Base-by-base conservation (phyloP, 2,888 invertebrate species). In the Sepioteuthis lessoniana region DNA sequence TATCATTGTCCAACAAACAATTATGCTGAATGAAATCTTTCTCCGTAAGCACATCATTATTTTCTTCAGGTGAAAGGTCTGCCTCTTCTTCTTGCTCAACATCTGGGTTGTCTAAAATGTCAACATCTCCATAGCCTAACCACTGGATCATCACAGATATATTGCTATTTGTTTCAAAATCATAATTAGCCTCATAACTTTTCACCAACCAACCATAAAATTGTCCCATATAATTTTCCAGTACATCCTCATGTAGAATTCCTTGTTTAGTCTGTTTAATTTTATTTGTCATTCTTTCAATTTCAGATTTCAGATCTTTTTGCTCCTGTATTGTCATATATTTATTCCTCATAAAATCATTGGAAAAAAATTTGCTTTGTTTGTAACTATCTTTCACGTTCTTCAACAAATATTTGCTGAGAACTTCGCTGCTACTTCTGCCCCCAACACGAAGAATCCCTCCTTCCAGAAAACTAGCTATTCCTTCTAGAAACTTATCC, bases 401-500 rank as follows among this genome's bases (percentile, higher is more conserved):
- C 8, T 92, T 42, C 93, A 96, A 76, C 76, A 94, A 94, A 94
- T 94, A 96, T n/a, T 95, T 94, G 60, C 96, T 95, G 90, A 97
- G 95, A 28, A 94, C 47, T 90, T 96, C 96, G 93, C 95, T 96
- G 31, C 95, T 94, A 93, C 96, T 95, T 94, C 96, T 94, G 31
- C 96, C 96, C 10, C 97, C 97, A 50, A 97, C 96, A 35, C 97
- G 94, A 35, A 97, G 95, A 50, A 97, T 95, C 1, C 95, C 95
- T 5, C 95, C 95, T n/a, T 95, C 94, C 92, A 95, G 95, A 94
- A 96, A 97, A 0, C 94, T 93, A 28, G 95, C 60, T n/a, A 97
- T 96, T n/a, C 96, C 97, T 94, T 97, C 97, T 31, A 97, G 95
- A 94, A 97, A 97, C 95, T 97, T 97, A 95, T 97, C 97, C 13